Evolutionary conservation across 2,113 vertebrate species (phyloP).

Genomic region (Xyrauchen texanus): DNA sequence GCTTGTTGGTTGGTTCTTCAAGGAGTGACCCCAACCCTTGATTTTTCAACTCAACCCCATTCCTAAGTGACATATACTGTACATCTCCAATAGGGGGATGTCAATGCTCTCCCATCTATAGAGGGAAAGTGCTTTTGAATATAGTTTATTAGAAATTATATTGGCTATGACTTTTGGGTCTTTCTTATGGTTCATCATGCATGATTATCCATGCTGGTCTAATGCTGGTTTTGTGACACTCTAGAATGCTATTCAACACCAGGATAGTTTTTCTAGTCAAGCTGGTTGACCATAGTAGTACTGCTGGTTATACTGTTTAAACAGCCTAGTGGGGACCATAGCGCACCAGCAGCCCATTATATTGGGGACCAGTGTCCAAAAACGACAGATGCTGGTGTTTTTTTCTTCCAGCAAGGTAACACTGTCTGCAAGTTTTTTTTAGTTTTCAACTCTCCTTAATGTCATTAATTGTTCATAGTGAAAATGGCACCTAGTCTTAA

Average conservation of each 20-base stretch:
- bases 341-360: not conserved
- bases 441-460: constrained; percentile 21
- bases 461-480: constrained; percentile 8
- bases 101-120: not conserved
- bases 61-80: not conserved
- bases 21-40: not conserved
- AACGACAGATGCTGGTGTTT: constrained; percentile 7
- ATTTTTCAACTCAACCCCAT: no score
- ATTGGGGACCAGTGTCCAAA: not conserved
- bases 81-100: constrained; percentile 29
- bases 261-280: not conserved
- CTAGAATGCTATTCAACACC: not conserved
- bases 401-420: not conserved
- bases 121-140: not conserved
- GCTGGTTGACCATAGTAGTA: not conserved
- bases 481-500: constrained; percentile 14
- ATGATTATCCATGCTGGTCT: no score
- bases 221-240: not conserved
- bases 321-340: not conserved
- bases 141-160: not conserved
- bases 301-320: not conserved
- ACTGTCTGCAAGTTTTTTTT: not conserved
- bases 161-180: not conserved
- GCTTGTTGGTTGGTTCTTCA: constrained; percentile 3
- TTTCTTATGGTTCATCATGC: no score